Base-by-base conservation (phyloP, 2,113 vertebrate genomes). In the Peucedramus taeniatus region DNA sequence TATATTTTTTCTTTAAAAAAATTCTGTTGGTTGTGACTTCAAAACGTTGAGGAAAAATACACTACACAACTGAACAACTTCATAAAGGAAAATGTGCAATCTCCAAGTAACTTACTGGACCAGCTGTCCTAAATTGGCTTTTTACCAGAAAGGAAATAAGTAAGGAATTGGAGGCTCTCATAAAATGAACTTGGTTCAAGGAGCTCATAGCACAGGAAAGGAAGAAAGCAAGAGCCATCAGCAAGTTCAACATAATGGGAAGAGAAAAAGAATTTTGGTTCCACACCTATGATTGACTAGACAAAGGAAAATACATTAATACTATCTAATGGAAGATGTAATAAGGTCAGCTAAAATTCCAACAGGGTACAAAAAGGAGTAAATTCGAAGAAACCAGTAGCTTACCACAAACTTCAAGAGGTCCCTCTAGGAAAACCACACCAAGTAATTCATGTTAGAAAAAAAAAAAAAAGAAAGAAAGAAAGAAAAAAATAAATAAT, bases 401-500 rank as follows among this genome's bases (percentile, higher is more conserved):
- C 93, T 95, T 95, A 96, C 79, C 76, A 91, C 82, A 95, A 44
- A 90, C 56, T 96, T 97, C 85, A 86, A 85, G 88, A 80, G 82
- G 85, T 88, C 28, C 16, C 37, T 93, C 90, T 95, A 93, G 79
- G 90, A 92, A 89, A 96, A 95, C 56, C 61, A 91, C 78, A 96
- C 39, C 57, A 92, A 89, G 75, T 70, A 88, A 83, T 91, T 86
- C 78, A 80, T 49, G 60, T 82, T 69, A 1, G 35, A 4, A 64
- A 84, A 30, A 35, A 39, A 16, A 42, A 47, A 40, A 40, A 59
- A 30, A 44, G 7, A 26, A 3, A 13, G 26, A 71, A 3, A 44
- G 30, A 40, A 57, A 35, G 17, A 59, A 37, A 10, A 4, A 39
- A 26, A 24, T 0, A 70, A 78, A 72, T 10, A 28, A 42, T 49